Evolutionary conservation across 2,888 invertebrate species (phyloP), one percentile per base, ranked within the genome.

Genomic region (Dimorphilus gyrociliatus): DNA sequence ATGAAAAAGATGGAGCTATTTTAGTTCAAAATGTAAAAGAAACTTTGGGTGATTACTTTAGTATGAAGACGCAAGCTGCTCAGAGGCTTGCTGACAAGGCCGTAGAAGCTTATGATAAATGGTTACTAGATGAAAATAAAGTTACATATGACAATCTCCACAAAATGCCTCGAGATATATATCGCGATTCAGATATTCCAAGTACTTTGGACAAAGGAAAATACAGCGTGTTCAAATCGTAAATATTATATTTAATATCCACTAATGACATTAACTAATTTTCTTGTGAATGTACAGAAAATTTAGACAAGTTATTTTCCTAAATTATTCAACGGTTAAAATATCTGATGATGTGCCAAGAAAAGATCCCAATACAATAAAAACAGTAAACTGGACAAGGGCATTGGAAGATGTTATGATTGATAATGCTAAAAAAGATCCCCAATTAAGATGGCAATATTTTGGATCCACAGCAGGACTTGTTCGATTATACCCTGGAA

Each of bases 291-390:
- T 24, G 7, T 39, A 8, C 38, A 55, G 59, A 17, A 57, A 60
- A 36, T 63, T 63, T 37, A 55, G 55, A 34, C 60, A 62, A 43
- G 42, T 47, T 18, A 59, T 63, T 4, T 60, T 56, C 30, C 41
- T 46, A 33, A 42, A 44, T 8, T 44, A 50, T 25, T 57, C 60
- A 1, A 53, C 58, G 5, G 51, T 63, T 6, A 63, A 63, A 43
- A 61, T 63, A 16, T 54, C 62, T 3, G 62, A 63, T 39, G 62
- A 63, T 35, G 62, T 63, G 4, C 62, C 63, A 0, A 37, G 63
- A 28, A 49, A 53, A 37, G 50, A 59, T 19, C 32, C 37, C 15
- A 40, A 37, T 23, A 56, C 57, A 10, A 55, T 63, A 19, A 45
- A 52, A 29, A 47, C 59, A 3, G 54, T 62, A 2, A 41, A 46